Evolutionary conservation across 1,140 invertebrate genomes (phyloP), one percentile per base, ranked within the genome.

Genomic region (Diprion similis): DNA sequence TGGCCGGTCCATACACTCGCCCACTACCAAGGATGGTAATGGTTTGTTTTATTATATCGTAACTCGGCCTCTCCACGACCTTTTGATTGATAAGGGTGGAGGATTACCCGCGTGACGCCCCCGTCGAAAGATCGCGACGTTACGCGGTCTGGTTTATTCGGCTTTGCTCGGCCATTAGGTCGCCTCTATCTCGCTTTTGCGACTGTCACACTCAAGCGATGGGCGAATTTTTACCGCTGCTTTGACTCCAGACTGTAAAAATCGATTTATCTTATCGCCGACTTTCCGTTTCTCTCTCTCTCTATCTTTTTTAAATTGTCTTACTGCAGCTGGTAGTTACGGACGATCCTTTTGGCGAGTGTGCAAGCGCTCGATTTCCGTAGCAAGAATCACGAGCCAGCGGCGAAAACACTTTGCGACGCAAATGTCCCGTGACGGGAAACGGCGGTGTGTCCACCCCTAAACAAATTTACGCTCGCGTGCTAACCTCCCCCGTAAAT

Each of bases 1-100:
- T 59, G n/a, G 11, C 51, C 51, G 9, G 51, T 59, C 51, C 51
- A 59, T 59, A 59, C n/a, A 59, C 51, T 59, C 51, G 51, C 51
- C 51, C n/a, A 59, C 51, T 59, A 13, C 51, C n/a, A 13, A 17
- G 51, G 51, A 59, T 59, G 51, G 51, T 59, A 59, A 59, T 59
- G 51, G 51, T 59, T 59, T 59, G 51, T 59, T 59, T 59, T 59
- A 59, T 59, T 59, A 59, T 59, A 59, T 59, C 51, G 51, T 59
- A 59, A 59, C 51, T 59, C 51, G 51, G 51, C 51, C 51, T 13
- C 51, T 59, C 51, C 51, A 59, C 51, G 51, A 59, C 11, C 51
- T 59, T 59, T 59, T 59, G 51, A 59, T 59, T 59, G 51, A 59
- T 59, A 59, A 59, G 51, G 51, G 51, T 15, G 51, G 51, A 59